Base-by-base conservation (phyloP, 1,140 invertebrate genomes). In the Carposina sasakii region DNA sequence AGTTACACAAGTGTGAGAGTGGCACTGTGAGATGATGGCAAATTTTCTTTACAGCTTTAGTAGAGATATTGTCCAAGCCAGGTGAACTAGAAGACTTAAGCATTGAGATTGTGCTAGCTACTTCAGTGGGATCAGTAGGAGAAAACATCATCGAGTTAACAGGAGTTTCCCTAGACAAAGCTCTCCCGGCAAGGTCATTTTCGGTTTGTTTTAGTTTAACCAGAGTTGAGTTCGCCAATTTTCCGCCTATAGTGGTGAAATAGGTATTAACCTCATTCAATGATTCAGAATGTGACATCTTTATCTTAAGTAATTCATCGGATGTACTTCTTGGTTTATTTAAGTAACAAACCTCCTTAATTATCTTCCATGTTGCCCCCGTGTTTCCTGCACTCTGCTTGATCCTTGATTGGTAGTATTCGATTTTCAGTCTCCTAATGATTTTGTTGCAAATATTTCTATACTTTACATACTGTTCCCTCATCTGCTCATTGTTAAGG, bases 281-380 rank as follows among this genome's bases (percentile, higher is more conserved):
- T 19, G 50, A 52, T 9, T 48, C 24, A 3, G 10, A 9, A 9
- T 34, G 23, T n/a, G n/a, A n/a, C n/a, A n/a, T n/a, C n/a, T n/a
- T n/a, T n/a, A n/a, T n/a, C n/a, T n/a, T n/a, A n/a, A 22, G 15
- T 41, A 15, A 6, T 15, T 19, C 12, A 22, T 3, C n/a, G n/a
- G 37, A 13, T 22, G 26, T 12, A 16, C 3, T 9, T 36, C 47
- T 58, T 12, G 10, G 22, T 13, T 33, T 20, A 13, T 42, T 36
- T 10, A 43, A 31, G 22, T 58, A 39, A 45, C 50, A 50, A 24
- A 53, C 15, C 34, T 58, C 55, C 15, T 50, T 53, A 13, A 58
- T 46, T n/a, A 48, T 47, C 13, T 47, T 50, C 55, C 55, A 58
- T 2, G 50, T 58, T 39, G 46, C 44, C 43, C 47, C 53, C 1